Base-by-base conservation (phyloP, 1,140 invertebrate species). In the Caerostris darwini region DNA sequence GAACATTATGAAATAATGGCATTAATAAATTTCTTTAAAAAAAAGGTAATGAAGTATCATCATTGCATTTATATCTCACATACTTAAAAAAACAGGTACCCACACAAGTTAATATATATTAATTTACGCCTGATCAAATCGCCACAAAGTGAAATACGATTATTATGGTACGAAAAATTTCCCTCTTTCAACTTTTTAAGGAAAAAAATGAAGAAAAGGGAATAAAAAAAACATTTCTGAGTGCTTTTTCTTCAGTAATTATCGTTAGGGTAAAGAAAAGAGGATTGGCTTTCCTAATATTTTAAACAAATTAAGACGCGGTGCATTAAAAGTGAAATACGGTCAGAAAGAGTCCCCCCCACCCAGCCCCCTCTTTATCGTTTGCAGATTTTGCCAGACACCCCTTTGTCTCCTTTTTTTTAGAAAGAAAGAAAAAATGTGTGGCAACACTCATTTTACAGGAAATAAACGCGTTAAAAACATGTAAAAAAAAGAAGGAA, bases 391-490 rank as follows among this genome's bases (percentile, higher is more conserved):
- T 85, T n/a, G 1, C 57, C n/a, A 59, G 54, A 90, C 7, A 85
- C 83, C 6, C 61, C 71, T 50, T 77, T 53, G 5, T 57, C 53
- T 10, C n/a, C 17, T 50, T 34, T n/a, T 12, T 85, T 10, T 54
- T 12, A 50, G 34, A 77, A 81, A 54, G 56, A 69, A 89, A 34
- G 2, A 64, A 56, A 54, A 2, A 34, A 34, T 12, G 53, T 61
- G 58, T 17, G 61, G 14, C 57, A 19, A 90, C 88, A 85, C 83
- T 90, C 90, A 81, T 91, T 91, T 91, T 81, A 91, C n/a, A 82
- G 12, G 57, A 61, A 81, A 81, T 81, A 91, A 91, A 91, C 53
- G 89, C 57, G 69, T 91, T 91, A 91, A 82, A 90, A 81, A 85
- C 54, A 85, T 19, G 83, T 12, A 85, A 57, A 85, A 85, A 85